Conservation (phyloP, 1,140 invertebrate genomes). For the Cephus cinctus region DNA sequence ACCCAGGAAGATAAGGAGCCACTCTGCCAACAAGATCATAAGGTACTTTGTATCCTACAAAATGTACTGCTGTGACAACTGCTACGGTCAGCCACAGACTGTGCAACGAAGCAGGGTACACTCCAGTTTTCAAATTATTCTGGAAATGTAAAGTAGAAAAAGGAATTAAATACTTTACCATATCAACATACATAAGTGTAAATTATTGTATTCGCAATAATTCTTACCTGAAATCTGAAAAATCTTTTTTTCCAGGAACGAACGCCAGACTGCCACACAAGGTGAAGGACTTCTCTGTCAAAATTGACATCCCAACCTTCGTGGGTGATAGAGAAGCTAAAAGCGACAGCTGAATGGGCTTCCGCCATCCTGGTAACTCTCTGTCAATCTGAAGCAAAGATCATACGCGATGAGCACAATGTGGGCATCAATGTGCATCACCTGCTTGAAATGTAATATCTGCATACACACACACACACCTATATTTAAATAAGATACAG, state of each 20-base stretch:
- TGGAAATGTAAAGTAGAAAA: conserved; percentile 56
- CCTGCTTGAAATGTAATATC: too few relatives aligned
- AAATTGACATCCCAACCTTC: conserved; percentile 97
- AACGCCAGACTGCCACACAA: conserved; percentile 88
- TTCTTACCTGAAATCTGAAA: conserved; percentile 77
- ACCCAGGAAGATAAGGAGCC: conserved; percentile 65
- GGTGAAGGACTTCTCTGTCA: conserved; percentile 88
- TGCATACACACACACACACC: too few relatives aligned
- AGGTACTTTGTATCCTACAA: conserved; percentile 75
- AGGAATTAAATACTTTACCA: conserved; percentile 1
- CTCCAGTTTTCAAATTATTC: conserved; percentile 93
- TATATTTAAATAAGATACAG: too few relatives aligned
- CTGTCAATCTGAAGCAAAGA: conserved; percentile 13
- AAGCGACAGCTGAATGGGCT: conserved; percentile 96
- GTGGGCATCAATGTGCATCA: too few relatives aligned
- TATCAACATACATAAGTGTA: background rate
- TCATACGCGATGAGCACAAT: too few relatives aligned
- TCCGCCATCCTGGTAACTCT: conserved; percentile 78
- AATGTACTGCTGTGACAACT: conserved; percentile 77
- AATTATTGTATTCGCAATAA: background rate
- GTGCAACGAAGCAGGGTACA: conserved; percentile 90
- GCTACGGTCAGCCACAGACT: conserved; percentile 80
- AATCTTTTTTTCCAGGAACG: conserved; percentile 93
- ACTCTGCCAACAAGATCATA: conserved; percentile 70
- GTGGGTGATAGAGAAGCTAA: conserved; percentile 95